Evolutionary conservation across 2,797 vertebrate species (phyloP).

Genomic region (Tolypeutes matacus): DNA sequence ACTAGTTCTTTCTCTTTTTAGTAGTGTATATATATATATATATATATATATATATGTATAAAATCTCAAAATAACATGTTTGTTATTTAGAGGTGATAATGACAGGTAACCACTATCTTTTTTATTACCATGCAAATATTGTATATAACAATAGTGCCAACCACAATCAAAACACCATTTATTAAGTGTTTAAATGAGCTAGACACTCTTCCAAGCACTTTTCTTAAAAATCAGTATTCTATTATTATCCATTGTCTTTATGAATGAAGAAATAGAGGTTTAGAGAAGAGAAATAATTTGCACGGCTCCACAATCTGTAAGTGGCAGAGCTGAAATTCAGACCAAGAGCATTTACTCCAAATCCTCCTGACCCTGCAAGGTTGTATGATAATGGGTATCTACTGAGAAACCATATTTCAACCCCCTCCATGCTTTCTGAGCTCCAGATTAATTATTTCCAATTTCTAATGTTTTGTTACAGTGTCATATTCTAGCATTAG

Average conservation of each 20-base stretch:
- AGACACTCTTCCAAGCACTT: not conserved
- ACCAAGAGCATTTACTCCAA: not conserved
- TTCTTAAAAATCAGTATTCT: not conserved
- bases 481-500: slow-evolving; percentile 36
- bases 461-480: not conserved
- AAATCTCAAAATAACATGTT: not conserved
- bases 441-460: slow-evolving; percentile 36
- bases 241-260: not conserved
- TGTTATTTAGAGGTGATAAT: not conserved
- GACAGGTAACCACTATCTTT: not conserved
- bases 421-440: not conserved
- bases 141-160: not conserved
- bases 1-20: not conserved
- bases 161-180: not conserved
- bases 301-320: not conserved
- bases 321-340: not conserved
- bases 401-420: not conserved
- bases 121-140: slow-evolving; percentile 43
- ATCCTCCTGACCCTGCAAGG: not conserved
- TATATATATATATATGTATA: not conserved
- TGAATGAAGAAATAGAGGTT: slow-evolving; percentile 23
- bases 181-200: not conserved
- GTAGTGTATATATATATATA: not conserved
- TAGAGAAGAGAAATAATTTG: slow-evolving; percentile 30
- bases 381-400: not conserved